Base-by-base conservation (phyloP, 2,113 vertebrate genomes). In the Pristiophorus japonicus region DNA sequence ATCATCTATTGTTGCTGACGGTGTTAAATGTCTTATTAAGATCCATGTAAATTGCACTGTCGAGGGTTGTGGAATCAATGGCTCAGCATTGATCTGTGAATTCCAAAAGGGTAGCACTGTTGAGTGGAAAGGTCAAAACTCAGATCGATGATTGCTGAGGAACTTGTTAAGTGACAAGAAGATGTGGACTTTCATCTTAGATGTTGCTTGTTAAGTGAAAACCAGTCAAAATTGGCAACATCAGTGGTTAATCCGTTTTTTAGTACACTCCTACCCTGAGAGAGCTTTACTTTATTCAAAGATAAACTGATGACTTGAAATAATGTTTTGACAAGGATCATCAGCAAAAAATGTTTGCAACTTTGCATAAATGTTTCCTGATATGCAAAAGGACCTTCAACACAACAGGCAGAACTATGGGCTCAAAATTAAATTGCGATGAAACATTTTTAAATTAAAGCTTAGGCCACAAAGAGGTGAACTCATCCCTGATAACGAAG, bases 71-170 rank as follows among this genome's bases (percentile, higher is more conserved):
- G 59, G 90, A 92, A 92, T 92, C 90, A 38, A 92, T 92, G 59
- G 18, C 90, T 92, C 30, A n/a, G 30, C 42, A 92, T 62, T 92
- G 90, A 92, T 92, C 90, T 63, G 90, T 38, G 55, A 92, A 92
- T 92, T 92, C 59, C 59, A 92, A n/a, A 38, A 63, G 34, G n/a
- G 4, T 92, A 92, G 59, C 8, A 87, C 22, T 51, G 45, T 65
- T 6, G 59, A 62, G 18, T 42, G 18, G 59, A 92, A n/a, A 92
- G 90, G 90, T 65, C 59, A 92, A 94, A 62, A 22, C 7, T 65
- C 7, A 94, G 91, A 67, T 38, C 38, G 38, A 94, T 94, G n/a
- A 94, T 94, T 66, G n/a, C 38, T 66, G 91, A 94, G 38, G 91
- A 65, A 22, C 20, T 94, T 94, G 8, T 45, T 66, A 42, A 94